Evolutionary conservation across 92 coral and sea anemone genomes (phyloP), one percentile per base, ranked within the genome.

Genomic region (Epizoanthus stellaris): DNA sequence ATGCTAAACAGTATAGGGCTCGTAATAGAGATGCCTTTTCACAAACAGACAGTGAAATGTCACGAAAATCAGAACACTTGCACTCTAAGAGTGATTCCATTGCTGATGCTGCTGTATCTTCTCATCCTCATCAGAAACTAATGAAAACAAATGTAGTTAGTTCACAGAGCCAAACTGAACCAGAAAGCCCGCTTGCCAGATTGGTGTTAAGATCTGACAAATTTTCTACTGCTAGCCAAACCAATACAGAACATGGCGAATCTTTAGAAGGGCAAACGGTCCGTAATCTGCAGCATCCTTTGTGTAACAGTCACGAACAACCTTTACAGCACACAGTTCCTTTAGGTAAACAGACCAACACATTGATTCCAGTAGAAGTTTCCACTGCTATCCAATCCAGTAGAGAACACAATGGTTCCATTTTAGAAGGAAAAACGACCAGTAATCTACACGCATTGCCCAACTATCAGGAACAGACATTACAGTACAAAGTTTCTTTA

Each of bases 221-320:
- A 54, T 20, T 17, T 79, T 62, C 72, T 45, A 8, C 83, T 3
- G 72, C 72, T 25, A 43, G 72, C n/a, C 47, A 79, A 19, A 79
- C 73, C 15, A 38, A 63, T 16, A 14, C 70, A n/a, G 82, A 76
- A 76, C 40, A 76, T 59, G 21, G n/a, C 4, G 52, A 59, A 3
- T 36, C 23, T 36, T 10, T 52, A 36, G 49, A 60, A 38, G 38
- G 43, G 5, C 25, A 19, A 75, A 17, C 3, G 49, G 42, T 15
- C 15, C 23, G 16, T 3, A 58, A 60, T 9, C 16, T n/a, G 14
- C 25, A 38, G 19, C 49, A n/a, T 1, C 14, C 49, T 43, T 4
- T 23, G 11, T 25, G 64, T 9, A 56, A 9, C 2, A 53, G 3
- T 54, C 49, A 56, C 34, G 80, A 75, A 34, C 82, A 76, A 34